Conservation (phyloP, 2,888 invertebrate species). For the Phaonia tiefii region DNA sequence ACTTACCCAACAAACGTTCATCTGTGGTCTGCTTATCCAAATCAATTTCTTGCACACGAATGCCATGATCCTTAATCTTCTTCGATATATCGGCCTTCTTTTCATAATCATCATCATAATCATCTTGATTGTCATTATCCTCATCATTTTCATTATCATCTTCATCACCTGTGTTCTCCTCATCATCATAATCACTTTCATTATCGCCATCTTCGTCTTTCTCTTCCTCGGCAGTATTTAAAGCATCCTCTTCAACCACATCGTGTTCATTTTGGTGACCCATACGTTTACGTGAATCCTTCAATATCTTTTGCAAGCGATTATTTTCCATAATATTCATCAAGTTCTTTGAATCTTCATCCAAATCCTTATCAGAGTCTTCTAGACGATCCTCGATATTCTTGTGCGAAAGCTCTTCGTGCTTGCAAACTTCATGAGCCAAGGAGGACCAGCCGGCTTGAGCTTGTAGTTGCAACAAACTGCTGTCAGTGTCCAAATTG, state of each 20-base stretch:
- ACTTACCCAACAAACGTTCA: constrained; percentile 76
- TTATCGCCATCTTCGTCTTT: constrained; percentile 76
- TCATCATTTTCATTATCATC: constrained; percentile 75
- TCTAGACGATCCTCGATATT: constrained; percentile 72
- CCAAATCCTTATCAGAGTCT: constrained; percentile 73
- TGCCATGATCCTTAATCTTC: constrained; percentile 72
- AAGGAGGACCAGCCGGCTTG: constrained; percentile 76
- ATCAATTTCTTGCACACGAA: constrained; percentile 77
- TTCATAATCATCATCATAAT: constrained; percentile 69
- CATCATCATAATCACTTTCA: constrained; percentile 79
- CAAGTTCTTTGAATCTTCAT: constrained; percentile 74
- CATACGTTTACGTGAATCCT: constrained; percentile 70
- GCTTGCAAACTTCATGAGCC: constrained; percentile 78
- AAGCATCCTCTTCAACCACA: constrained; percentile 71
- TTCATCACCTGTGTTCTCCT: constrained; percentile 79
- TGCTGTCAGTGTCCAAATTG: constrained; percentile 72
- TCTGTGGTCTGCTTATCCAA: constrained; percentile 76
- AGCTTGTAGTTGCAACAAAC: constrained; percentile 69
- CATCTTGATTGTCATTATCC: constrained; percentile 69
- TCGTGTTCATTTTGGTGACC: constrained; percentile 65
- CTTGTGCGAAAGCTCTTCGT: constrained; percentile 66
- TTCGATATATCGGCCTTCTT: constrained; percentile 71
- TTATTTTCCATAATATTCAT: constrained; percentile 73
- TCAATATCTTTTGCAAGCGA: constrained; percentile 74
- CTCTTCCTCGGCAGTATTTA: constrained; percentile 74